Evolutionary conservation across 1,140 invertebrate species (phyloP).

Genomic region (Plectrocnemia conspersa): DNA sequence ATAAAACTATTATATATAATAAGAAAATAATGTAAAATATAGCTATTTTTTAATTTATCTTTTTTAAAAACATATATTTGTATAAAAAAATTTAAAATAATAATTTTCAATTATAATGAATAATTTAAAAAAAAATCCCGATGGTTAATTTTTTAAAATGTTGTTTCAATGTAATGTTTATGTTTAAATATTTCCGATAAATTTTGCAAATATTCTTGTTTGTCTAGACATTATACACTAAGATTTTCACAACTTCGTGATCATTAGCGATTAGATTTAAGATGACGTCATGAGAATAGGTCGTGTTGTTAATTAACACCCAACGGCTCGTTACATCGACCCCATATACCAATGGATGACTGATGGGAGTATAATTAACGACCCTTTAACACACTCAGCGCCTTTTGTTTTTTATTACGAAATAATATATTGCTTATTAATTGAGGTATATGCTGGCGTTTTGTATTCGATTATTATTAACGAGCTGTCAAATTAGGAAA

Average conservation of each 20-base stretch:
- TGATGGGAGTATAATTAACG: constrained; percentile 25
- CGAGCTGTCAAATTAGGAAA: constrained; percentile 16
- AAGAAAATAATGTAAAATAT: background rate
- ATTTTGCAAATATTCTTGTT: too few relatives aligned
- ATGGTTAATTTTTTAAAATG: too few relatives aligned
- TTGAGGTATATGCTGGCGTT: too few relatives aligned
- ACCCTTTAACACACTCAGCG: constrained; percentile 11
- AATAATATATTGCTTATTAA: constrained; percentile 13
- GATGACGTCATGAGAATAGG: background rate
- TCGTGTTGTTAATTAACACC: constrained; percentile 4
- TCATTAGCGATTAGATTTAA: background rate
- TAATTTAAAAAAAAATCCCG: too few relatives aligned
- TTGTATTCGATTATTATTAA: constrained; percentile 12
- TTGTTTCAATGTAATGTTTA: too few relatives aligned
- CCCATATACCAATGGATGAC: constrained; percentile 12
- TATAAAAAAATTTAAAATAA: background rate
- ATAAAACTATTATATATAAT: background rate
- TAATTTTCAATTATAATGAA: too few relatives aligned
- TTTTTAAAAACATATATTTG: constrained; percentile 1
- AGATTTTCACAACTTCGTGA: background rate
- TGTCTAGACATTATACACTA: too few relatives aligned
- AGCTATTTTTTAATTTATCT: too few relatives aligned
- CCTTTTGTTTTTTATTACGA: constrained; percentile 6
- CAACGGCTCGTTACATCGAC: background rate
- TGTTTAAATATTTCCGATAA: too few relatives aligned